These are phyloP conservation scores for Diplazon laetatorius DNA, from an alignment of 2,888 invertebrate species.

Conservation along the genomic window DNA sequence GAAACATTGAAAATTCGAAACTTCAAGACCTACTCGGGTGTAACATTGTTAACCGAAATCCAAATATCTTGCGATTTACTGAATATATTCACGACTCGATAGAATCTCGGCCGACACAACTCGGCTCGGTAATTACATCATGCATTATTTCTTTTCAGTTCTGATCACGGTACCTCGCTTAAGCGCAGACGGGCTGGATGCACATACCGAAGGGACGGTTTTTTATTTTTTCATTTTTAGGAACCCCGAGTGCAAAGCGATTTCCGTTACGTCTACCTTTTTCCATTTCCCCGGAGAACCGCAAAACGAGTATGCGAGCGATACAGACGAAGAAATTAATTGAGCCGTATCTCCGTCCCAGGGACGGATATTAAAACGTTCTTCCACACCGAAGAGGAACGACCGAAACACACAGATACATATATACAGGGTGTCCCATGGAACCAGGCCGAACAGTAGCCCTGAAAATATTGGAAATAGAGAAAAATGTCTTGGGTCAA, in stretches of 20 bases:
- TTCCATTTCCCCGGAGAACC: constrained; percentile 65
- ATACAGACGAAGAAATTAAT: constrained; percentile 72
- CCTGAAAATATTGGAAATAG: too few relatives aligned
- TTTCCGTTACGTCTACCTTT: constrained; percentile 66
- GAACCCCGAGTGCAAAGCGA: constrained; percentile 47
- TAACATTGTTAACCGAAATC: not conserved
- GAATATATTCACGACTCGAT: constrained; percentile 28
- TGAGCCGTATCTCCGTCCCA: constrained; percentile 74
- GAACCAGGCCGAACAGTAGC: too few relatives aligned
- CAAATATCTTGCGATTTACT: constrained; percentile 45
- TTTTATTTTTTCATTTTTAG: not conserved
- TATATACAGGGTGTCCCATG: too few relatives aligned
- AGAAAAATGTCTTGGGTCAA: too few relatives aligned
- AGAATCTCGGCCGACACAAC: constrained; percentile 35
- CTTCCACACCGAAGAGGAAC: constrained; percentile 47
- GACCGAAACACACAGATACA: constrained; percentile 26
- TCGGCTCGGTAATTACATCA: constrained; percentile 55
- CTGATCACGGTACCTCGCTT: not conserved
- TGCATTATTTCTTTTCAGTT: constrained; percentile 44
- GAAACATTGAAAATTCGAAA: too few relatives aligned
- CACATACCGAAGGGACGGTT: constrained; percentile 34
- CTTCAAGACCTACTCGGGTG: not conserved
- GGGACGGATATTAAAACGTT: constrained; percentile 74
- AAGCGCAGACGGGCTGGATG: constrained; percentile 27
- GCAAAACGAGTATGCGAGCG: constrained; percentile 41